Conservation (phyloP, 2,797 vertebrate species). For the Phataginus tetradactyla region DNA sequence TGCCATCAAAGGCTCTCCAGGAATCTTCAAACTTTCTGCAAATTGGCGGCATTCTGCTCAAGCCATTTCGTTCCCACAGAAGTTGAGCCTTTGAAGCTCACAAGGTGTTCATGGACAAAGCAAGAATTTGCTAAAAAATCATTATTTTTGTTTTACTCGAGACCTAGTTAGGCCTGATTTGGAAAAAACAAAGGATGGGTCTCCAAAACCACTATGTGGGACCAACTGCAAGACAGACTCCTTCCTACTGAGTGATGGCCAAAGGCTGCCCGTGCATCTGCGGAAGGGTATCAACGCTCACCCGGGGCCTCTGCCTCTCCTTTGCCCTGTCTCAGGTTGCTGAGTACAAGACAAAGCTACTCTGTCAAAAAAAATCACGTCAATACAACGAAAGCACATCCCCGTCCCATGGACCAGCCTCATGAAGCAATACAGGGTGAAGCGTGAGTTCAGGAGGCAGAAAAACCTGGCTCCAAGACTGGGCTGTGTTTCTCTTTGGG, state of each 20-base stretch:
- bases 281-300: background rate
- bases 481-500: too few species aligned
- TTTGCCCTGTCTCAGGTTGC: background rate
- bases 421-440: background rate
- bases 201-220: conserved; percentile 37
- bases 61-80: conserved; percentile 59
- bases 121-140: conserved; percentile 33
- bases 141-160: conserved; percentile 67
- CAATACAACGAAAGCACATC: background rate
- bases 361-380: background rate
- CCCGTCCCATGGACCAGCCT: background rate
- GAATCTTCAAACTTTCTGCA: conserved; percentile 70
- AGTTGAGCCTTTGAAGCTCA: conserved; percentile 82
- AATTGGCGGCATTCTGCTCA: conserved; percentile 76
- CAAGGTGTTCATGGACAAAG: conserved; percentile 66
- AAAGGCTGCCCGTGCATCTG: background rate
- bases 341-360: background rate
- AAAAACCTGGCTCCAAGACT: background rate
- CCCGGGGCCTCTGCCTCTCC: background rate
- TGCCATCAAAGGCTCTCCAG: conserved; percentile 66
- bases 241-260: background rate
- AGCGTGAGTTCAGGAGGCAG: background rate
- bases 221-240: background rate
- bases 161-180: conserved; percentile 62
- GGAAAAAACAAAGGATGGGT: conserved; percentile 74